Evolutionary conservation across 2,888 invertebrate species (phyloP).

Genomic region (Ormyrus thymus): DNA sequence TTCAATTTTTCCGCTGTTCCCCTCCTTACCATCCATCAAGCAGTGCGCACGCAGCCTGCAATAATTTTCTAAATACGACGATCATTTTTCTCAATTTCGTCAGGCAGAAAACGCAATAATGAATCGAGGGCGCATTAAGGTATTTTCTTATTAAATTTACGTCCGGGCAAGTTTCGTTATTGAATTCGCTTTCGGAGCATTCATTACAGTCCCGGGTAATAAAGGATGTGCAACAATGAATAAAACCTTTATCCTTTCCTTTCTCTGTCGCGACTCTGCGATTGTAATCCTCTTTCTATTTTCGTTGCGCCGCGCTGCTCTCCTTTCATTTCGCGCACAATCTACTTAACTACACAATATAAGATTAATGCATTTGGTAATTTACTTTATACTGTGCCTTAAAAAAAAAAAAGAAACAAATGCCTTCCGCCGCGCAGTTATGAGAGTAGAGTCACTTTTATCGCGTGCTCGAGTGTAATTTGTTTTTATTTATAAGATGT

Average conservation of each 20-base stretch:
- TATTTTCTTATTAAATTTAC: slow-evolving; percentile 51
- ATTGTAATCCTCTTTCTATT: slow-evolving; percentile 37
- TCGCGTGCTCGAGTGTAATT: not conserved
- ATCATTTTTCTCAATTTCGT: slow-evolving; percentile 52
- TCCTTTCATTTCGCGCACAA: slow-evolving; percentile 13
- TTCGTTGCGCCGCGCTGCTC: not conserved
- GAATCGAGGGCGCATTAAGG: not conserved
- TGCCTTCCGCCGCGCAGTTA: no score
- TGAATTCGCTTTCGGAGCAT: slow-evolving; percentile 30
- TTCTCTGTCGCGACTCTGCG: not conserved
- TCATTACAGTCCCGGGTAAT: slow-evolving; percentile 6
- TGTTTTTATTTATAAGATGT: not conserved
- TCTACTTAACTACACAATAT: slow-evolving; percentile 17
- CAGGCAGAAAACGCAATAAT: slow-evolving; percentile 4
- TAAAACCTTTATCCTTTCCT: not conserved
- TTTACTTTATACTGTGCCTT: slow-evolving; percentile 11
- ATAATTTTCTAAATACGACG: slow-evolving; percentile 49
- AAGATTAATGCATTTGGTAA: slow-evolving; percentile 26
- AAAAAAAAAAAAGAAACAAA: not conserved
- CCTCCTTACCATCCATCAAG: slow-evolving; percentile 43
- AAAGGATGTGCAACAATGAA: slow-evolving; percentile 3
- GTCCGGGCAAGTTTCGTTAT: slow-evolving; percentile 17
- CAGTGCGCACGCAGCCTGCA: slow-evolving; percentile 16
- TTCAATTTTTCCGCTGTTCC: not conserved
- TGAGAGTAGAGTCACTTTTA: not conserved